These are phyloP conservation scores for Thamnaconus septentrionalis DNA, from an alignment of 2,113 vertebrate genomes.

Conservation along the genomic window DNA sequence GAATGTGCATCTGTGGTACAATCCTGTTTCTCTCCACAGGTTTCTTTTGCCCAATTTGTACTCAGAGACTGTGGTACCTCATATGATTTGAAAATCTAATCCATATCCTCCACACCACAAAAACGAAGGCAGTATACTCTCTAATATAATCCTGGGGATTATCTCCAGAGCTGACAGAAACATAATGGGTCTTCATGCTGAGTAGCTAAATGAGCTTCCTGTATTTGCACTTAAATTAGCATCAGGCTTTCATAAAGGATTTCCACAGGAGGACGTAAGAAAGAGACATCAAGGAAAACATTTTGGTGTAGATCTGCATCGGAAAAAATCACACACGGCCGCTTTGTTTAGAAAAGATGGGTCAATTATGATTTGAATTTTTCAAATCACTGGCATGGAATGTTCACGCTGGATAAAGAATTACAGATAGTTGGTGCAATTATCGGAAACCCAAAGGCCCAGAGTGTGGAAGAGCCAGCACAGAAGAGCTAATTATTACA, in stretches of 20 bases:
- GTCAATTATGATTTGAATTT: neutral
- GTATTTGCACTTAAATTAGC: conserved; percentile 31
- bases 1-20: conserved; percentile 10
- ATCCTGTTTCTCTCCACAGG: neutral
- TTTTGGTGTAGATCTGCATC: conserved; percentile 15
- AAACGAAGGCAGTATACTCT: conserved; percentile 30
- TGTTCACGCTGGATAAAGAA: conserved; percentile 20
- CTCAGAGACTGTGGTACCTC: neutral
- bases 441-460: conserved; percentile 18
- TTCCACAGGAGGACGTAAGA: conserved; percentile 1
- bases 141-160: conserved; percentile 45
- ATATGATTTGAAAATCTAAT: conserved; percentile 12
- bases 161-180: conserved; percentile 27
- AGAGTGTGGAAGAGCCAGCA: conserved; percentile 8
- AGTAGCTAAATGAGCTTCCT: conserved; percentile 25
- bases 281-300: neutral
- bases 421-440: conserved; percentile 17
- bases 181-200: conserved; percentile 34
- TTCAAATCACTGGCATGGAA: conserved; percentile 27
- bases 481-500: conserved; percentile 31
- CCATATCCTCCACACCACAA: conserved; percentile 4
- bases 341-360: neutral
- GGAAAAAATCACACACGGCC: conserved; percentile 7
- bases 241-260: conserved; percentile 24
- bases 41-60: conserved; percentile 1